These are phyloP conservation scores for Nyleta sp. DNA, from an alignment of 2,888 invertebrate genomes.

Conservation along the genomic window DNA sequence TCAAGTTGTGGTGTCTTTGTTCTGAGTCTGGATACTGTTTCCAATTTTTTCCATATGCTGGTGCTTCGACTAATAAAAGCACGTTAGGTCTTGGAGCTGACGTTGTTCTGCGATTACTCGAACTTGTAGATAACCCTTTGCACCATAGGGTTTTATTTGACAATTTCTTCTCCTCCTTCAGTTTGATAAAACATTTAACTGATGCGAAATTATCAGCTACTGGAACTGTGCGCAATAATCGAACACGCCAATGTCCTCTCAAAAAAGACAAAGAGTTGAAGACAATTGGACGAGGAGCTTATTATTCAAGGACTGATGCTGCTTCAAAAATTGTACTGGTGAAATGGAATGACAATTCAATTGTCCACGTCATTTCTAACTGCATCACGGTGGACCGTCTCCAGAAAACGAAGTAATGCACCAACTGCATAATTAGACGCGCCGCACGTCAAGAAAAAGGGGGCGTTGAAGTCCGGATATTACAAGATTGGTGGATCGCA, in stretches of 20 bases:
- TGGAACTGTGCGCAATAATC: constrained; percentile 43
- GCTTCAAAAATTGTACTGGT: too few relatives aligned
- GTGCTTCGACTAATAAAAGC: constrained; percentile 46
- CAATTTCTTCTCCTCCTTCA: constrained; percentile 34
- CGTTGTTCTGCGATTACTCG: constrained; percentile 25
- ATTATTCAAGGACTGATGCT: too few relatives aligned
- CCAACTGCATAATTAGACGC: too few relatives aligned
- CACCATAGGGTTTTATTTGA: constrained; percentile 36
- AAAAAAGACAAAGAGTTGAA: constrained; percentile 25
- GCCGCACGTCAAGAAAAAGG: too few relatives aligned
- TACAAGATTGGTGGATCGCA: too few relatives aligned
- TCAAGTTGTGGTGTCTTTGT: constrained; percentile 71
- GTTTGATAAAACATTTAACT: constrained; percentile 26
- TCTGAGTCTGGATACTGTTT: constrained; percentile 68
- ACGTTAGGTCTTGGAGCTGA: constrained; percentile 21
- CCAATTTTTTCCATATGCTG: constrained; percentile 69
- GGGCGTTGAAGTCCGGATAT: too few relatives aligned
- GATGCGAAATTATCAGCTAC: constrained; percentile 23
- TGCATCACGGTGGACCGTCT: too few relatives aligned
- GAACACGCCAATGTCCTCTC: constrained; percentile 24
- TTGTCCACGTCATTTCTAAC: too few relatives aligned
- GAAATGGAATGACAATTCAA: too few relatives aligned
- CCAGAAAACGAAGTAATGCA: too few relatives aligned
- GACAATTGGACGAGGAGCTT: constrained; percentile 30
- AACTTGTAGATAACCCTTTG: constrained; percentile 17